Evolutionary conservation across 2,797 vertebrate species (phyloP).

Genomic region (Chelmon rostratus): DNA sequence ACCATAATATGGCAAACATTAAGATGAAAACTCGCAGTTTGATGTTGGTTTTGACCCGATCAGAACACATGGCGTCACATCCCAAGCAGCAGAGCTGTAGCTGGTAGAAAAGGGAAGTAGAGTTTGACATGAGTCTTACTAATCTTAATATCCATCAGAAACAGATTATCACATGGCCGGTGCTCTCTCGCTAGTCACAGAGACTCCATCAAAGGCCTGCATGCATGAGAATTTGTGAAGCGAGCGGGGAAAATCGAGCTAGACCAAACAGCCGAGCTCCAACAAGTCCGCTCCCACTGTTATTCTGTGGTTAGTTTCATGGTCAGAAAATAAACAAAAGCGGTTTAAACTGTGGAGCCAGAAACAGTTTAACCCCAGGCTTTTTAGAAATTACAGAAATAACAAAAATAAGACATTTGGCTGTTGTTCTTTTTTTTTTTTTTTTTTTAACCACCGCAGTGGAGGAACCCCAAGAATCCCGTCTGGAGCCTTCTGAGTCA

Average conservation of each 20-base stretch:
- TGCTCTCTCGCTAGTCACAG: conserved; percentile 65
- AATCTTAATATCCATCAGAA: conserved; percentile 81
- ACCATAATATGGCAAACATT: not conserved
- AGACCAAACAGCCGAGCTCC: conserved; percentile 87
- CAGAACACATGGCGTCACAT: not conserved
- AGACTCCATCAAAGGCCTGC: conserved; percentile 82
- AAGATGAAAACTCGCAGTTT: not conserved
- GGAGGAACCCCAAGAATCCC: conserved; percentile 85
- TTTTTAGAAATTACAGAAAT: conserved; percentile 85
- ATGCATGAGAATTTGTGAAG: conserved; percentile 85
- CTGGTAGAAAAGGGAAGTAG: conserved; percentile 21
- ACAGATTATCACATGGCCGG: conserved; percentile 80
- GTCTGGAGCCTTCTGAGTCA: conserved; percentile 86
- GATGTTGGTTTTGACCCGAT: conserved; percentile 5
- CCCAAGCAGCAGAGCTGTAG: conserved; percentile 9
- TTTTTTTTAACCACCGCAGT: conserved; percentile 53
- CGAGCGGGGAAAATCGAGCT: conserved; percentile 81
- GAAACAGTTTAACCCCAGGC: conserved; percentile 84
- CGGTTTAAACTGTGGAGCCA: conserved; percentile 83
- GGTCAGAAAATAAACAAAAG: conserved; percentile 89
- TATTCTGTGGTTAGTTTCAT: conserved; percentile 88
- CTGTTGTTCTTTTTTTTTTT: conserved; percentile 77
- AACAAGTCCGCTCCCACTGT: conserved; percentile 82
- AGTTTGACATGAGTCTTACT: conserved; percentile 53
- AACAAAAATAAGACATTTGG: conserved; percentile 85